Evolutionary conservation across 1,140 invertebrate genomes (phyloP).

Genomic region (Orchesella cincta): DNA sequence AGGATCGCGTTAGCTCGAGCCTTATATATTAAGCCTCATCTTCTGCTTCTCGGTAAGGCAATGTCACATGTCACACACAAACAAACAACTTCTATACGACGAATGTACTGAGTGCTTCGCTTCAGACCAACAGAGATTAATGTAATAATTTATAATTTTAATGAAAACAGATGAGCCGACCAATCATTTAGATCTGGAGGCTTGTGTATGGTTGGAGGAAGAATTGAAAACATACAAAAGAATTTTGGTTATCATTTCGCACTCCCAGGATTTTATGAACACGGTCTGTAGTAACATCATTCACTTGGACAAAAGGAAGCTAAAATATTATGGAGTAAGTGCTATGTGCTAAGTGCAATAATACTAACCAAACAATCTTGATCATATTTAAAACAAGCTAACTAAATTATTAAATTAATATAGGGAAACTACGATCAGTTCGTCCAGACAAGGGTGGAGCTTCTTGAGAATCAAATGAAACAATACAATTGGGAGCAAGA

Average conservation of each 20-base stretch:
- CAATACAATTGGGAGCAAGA: slow-evolving; percentile 99
- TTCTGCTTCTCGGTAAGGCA: slow-evolving; percentile 47
- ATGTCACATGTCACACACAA: not conserved
- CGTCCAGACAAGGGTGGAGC: slow-evolving; percentile 85
- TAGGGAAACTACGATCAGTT: slow-evolving; percentile 94
- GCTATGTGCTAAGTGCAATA: not conserved
- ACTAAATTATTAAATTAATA: slow-evolving; percentile 50
- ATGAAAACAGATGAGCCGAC: slow-evolving; percentile 60
- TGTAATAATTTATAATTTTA: no score
- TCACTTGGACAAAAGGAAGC: slow-evolving; percentile 87
- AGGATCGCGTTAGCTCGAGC: slow-evolving; percentile 95
- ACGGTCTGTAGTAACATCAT: slow-evolving; percentile 99
- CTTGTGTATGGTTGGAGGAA: slow-evolving; percentile 99
- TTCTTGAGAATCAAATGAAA: slow-evolving; percentile 98
- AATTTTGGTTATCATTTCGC: slow-evolving; percentile 96
- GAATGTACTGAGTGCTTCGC: no score
- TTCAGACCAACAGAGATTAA: no score
- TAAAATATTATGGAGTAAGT: slow-evolving; percentile 91
- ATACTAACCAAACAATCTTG: not conserved
- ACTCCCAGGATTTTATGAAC: slow-evolving; percentile 99
- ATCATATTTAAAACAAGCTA: slow-evolving; percentile 14
- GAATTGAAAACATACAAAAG: slow-evolving; percentile 94
- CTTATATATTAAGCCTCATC: slow-evolving; percentile 66
- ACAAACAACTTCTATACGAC: no score
- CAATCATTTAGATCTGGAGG: slow-evolving; percentile 68